These are phyloP conservation scores for Craseonycteris thonglongyai DNA, from an alignment of 2,113 vertebrate genomes.

Conservation along the genomic window DNA sequence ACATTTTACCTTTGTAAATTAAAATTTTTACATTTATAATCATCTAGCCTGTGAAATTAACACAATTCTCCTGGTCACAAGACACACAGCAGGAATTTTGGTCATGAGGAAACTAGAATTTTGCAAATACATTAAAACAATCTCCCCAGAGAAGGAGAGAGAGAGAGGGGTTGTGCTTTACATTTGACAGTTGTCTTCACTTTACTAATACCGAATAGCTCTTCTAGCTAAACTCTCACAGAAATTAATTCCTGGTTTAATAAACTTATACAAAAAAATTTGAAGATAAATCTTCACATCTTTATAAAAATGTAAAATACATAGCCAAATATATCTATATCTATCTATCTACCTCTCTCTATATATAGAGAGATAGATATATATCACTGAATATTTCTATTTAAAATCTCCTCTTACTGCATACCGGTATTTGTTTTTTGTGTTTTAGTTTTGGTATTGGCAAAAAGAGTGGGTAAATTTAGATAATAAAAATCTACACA, in stretches of 20 bases:
- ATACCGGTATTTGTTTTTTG: background rate
- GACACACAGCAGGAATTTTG: background rate
- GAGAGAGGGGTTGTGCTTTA: background rate
- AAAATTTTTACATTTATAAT: background rate
- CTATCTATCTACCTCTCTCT: too few species aligned
- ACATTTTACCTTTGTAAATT: background rate
- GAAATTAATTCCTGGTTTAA: background rate
- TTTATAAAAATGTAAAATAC: background rate
- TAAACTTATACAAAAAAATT: background rate
- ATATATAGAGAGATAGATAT: too few species aligned
- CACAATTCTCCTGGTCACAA: background rate
- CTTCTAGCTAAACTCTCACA: background rate
- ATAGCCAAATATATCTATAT: too few species aligned
- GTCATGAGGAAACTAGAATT: background rate
- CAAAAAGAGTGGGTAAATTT: background rate
- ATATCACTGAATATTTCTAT: background rate
- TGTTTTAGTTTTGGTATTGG: background rate
- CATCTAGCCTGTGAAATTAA: background rate
- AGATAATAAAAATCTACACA: background rate
- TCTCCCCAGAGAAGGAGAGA: background rate
- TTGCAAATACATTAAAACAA: background rate
- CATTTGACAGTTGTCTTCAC: background rate
- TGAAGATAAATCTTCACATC: background rate
- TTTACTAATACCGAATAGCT: background rate
- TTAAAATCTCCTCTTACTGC: background rate